Evolutionary conservation across 2,888 invertebrate species (phyloP), one percentile per base, ranked within the genome.

Genomic region (Ochropleura plecta): DNA sequence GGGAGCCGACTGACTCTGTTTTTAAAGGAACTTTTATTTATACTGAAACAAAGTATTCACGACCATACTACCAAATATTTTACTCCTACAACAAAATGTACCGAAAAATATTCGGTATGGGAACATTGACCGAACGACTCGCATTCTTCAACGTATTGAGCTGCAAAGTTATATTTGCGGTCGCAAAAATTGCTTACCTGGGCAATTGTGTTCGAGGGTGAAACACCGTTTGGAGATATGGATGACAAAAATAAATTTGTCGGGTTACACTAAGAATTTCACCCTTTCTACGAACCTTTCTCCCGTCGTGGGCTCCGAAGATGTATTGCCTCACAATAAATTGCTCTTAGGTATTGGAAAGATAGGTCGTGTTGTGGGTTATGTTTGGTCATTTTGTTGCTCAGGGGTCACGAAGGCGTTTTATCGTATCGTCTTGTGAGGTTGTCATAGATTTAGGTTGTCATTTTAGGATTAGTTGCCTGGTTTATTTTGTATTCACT

Each of bases 111-210:
- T 89, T 86, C 81, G 70, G 80, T 81, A 79, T 73, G 81, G 82
- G 75, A 84, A 89, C 90, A 87, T 86, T 90, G 91, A 90, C 86
- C 86, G 85, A 89, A 75, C 84, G 85, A 79, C 73, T 84, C 76
- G 75, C 86, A 89, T 91, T 88, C 86, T 87, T 90, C 86, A 89
- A 86, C 84, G 87, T 89, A 86, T 86, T 82, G 74, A 65, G 44
- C 48, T 70, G 70, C 88, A 86, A 91, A 85, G 73, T 88, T 91
- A 88, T 77, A 44, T 89, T 86, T 89, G 83, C 89, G 42, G 68
- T 73, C 72, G 68, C 46, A 69, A 73, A 85, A 82, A 76, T 70
- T 73, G 46, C 55, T 76, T 67, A 79, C 74, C 76, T 81, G 57
- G 71, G 74, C 67, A 62, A 82, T 78, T 73, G 66, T 55, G 74